Percentiles rank a stretch among this genome's conserved stretches.
Evolutionary conservation across 1,140 invertebrate genomes (phyloP).

Genomic region (Chionoecetes opilio): DNA sequence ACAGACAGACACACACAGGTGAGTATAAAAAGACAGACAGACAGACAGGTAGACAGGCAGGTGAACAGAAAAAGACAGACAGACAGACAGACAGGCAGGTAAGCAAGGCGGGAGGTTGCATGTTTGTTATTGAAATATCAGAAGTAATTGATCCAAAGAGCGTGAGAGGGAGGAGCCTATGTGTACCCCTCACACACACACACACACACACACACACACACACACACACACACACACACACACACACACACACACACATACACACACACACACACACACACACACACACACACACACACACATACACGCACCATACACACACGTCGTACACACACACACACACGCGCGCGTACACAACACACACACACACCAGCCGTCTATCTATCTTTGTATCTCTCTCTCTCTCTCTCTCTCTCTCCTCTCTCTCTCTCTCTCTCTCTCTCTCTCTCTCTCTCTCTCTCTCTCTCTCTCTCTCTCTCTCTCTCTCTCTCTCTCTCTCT

Average conservation of each 20-base stretch:
- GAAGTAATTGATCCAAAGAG: background rate
- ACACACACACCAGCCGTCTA: no score
- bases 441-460: constrained; percentile 5
- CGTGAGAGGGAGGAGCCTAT: background rate
- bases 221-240: constrained; percentile 11
- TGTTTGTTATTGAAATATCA: constrained; percentile 21
- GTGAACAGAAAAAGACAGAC: background rate
- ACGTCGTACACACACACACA: no score
- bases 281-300: no score
- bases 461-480: constrained; percentile 34
- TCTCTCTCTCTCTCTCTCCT: no score
- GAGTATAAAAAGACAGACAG: background rate
- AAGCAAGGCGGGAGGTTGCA: background rate
- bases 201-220: constrained; percentile 16
- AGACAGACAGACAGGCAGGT: background rate
- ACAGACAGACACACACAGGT: background rate
- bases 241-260: no score
- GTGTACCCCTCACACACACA: background rate
- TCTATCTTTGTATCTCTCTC: no score
- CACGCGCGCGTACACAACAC: no score
- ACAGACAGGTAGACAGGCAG: background rate
- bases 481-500: background rate
- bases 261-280: no score
- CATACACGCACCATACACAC: no score
- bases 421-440: no score